Conservation (phyloP, 2,888 invertebrate genomes). For the Stenchaetothrips biformis region DNA sequence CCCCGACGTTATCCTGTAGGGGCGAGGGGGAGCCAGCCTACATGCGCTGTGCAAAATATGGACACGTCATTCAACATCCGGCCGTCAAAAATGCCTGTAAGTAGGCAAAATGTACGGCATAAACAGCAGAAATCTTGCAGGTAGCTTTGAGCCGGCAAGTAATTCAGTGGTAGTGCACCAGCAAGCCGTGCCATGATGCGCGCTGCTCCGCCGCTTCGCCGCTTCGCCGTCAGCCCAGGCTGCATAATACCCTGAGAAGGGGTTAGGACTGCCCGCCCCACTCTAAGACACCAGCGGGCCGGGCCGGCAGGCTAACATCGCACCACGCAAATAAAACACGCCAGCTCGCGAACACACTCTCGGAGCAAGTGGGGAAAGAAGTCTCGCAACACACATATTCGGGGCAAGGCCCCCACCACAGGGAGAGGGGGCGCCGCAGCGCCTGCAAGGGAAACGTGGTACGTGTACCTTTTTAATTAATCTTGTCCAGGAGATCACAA, state of each 20-base stretch:
- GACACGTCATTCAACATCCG: too few relatives aligned
- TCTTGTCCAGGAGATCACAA: conserved; percentile 23
- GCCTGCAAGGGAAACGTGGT: neutral
- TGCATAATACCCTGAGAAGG: neutral
- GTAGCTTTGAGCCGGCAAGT: too few relatives aligned
- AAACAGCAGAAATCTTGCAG: too few relatives aligned
- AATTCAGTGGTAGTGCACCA: too few relatives aligned
- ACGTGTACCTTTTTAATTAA: conserved; percentile 24
- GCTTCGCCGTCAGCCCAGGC: neutral
- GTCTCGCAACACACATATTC: neutral
- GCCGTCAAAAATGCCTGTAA: too few relatives aligned
- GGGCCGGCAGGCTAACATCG: neutral
- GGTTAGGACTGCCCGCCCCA: too few relatives aligned
- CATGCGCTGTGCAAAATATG: too few relatives aligned
- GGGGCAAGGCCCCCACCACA: too few relatives aligned
- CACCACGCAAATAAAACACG: neutral
- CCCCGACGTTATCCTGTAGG: too few relatives aligned
- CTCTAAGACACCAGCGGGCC: neutral
- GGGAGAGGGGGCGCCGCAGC: neutral
- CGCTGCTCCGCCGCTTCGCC: neutral
- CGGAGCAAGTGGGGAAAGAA: neutral
- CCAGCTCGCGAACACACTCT: conserved; percentile 2
- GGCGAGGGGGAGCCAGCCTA: too few relatives aligned
- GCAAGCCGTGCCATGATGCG: too few relatives aligned
- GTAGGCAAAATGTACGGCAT: too few relatives aligned